Conservation (phyloP, 2,797 vertebrate species). For the Melanotaenia nigrans region DNA sequence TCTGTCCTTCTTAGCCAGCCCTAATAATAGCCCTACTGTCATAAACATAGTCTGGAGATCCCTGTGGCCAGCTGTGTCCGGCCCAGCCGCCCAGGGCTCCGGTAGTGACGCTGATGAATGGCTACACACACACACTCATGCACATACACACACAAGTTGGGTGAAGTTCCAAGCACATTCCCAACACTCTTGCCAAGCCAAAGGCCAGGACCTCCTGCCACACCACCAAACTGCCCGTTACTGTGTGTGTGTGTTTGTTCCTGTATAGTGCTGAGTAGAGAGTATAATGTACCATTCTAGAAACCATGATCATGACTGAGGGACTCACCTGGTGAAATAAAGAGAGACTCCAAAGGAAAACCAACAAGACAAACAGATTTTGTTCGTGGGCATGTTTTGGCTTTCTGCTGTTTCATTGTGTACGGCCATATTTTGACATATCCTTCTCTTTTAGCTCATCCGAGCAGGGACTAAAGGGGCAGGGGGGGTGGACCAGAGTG, state of each 20-base stretch:
- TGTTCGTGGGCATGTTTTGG: conserved; percentile 45
- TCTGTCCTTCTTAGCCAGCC: conserved; percentile 63
- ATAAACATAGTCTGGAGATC: conserved; percentile 81
- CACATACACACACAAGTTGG: conserved; percentile 46
- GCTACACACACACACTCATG: conserved; percentile 36
- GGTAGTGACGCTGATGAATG: conserved; percentile 79
- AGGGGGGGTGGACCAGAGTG: conserved; percentile 39
- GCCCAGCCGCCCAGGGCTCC: conserved; percentile 75
- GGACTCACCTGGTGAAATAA: conserved; percentile 12
- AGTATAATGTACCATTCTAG: conserved; percentile 7
- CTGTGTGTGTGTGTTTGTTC: conserved; percentile 5
- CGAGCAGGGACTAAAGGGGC: conserved; percentile 34
- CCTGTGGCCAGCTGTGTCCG: conserved; percentile 79
- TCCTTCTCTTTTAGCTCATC: conserved; percentile 31
- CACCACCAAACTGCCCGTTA: conserved; percentile 49
- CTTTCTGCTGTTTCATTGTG: conserved; percentile 54
- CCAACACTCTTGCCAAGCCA: conserved; percentile 67
- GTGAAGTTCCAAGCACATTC: conserved; percentile 71
- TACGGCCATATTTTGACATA: conserved; percentile 46
- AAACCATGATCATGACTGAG: conserved; percentile 12
- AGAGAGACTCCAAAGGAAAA: conserved; percentile 16
- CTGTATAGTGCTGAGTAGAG: conserved; percentile 11
- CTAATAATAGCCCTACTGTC: conserved; percentile 83
- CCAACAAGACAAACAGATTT: conserved; percentile 34
- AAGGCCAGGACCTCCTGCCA: conserved; percentile 67